Evolutionary conservation across 2,113 vertebrate genomes (phyloP), one percentile per base, ranked within the genome.

Genomic region (Phrynosoma platyrhinos): DNA sequence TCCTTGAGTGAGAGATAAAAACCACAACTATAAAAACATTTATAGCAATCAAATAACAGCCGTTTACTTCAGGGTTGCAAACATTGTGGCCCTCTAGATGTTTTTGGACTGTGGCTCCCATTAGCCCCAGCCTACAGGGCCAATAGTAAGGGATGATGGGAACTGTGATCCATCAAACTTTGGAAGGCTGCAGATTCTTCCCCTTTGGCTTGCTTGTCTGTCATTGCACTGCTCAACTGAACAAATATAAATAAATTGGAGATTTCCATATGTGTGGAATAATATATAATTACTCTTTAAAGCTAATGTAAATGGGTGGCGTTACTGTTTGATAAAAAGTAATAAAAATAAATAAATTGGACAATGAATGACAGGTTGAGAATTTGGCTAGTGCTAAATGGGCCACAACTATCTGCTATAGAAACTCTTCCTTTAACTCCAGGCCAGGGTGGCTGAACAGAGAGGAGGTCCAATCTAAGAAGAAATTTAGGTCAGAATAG

Each of bases 171-270:
- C 68, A 30, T 27, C 68, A 71, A 27, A 8, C 1, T 71, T 8
- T 71, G 27, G 27, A 71, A 5, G 30, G 6, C 68, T 10, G 27
- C 25, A 23, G 25, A 10, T 27, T 30, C 27, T 71, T 9, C 25
- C 25, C 68, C 68, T 30, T 16, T 62, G 18, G 72, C 3, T 23
- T 62, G 9, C 3, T 23, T 62, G 9, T 64, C 36, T 42, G 20
- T 68, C 55, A 81, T 8, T 21, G 16, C 27, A 32, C 25, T 5
- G n/a, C 4, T 40, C 32, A n/a, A n/a, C 25, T 1, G 18, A 27
- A 77, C 42, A 68, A 78, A 20, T 68, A 78, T 23, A 64, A 78
- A 85, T 53, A 85, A 30, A 85, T 55, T 14, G n/a, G 47, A 84
- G 69, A 55, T 47, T 47, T 47, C 47, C 47, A 47, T 7, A 47